phyloP scores from a whole-genome alignment of 30 jellyfish, hydroid and myxozoan genomes.

The Cassiopea andromeda region DNA sequence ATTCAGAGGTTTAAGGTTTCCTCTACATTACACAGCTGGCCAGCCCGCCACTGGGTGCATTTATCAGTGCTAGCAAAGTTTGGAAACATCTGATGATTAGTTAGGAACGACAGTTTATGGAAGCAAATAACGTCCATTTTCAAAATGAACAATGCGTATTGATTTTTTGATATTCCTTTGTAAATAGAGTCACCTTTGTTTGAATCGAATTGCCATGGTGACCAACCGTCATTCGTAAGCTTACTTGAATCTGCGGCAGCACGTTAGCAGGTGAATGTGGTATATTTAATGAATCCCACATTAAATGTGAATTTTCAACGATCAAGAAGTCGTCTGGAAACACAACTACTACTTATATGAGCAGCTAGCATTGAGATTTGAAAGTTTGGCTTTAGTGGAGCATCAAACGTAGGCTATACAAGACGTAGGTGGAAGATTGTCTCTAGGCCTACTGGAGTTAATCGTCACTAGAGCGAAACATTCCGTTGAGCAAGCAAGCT shows the following conservation, averaged over 20 bases:
- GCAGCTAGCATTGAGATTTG: background rate
- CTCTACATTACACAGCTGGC: no score
- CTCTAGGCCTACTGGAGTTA: no score
- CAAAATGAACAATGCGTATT: background rate
- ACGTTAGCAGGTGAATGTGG: slow-evolving; percentile 7
- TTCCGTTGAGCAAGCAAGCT: no score
- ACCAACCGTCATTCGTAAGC: background rate
- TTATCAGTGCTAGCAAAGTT: no score
- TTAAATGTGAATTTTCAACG: background rate
- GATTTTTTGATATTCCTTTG: background rate
- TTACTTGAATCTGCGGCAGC: background rate
- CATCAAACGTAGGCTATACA: background rate
- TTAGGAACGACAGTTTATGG: background rate
- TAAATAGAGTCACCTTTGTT: background rate
- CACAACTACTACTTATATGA: background rate
- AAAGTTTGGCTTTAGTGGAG: background rate
- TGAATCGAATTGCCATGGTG: background rate
- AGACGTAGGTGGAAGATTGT: no score
- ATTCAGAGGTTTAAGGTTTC: no score
- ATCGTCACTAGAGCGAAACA: no score
- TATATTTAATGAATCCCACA: background rate
- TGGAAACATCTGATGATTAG: no score
- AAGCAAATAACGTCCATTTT: no score
- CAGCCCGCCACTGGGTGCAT: no score
- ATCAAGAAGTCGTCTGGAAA: slow-evolving; percentile 4